Evolutionary conservation across 2,113 vertebrate genomes (phyloP).

Genomic region (Cyrtonyx montezumae): DNA sequence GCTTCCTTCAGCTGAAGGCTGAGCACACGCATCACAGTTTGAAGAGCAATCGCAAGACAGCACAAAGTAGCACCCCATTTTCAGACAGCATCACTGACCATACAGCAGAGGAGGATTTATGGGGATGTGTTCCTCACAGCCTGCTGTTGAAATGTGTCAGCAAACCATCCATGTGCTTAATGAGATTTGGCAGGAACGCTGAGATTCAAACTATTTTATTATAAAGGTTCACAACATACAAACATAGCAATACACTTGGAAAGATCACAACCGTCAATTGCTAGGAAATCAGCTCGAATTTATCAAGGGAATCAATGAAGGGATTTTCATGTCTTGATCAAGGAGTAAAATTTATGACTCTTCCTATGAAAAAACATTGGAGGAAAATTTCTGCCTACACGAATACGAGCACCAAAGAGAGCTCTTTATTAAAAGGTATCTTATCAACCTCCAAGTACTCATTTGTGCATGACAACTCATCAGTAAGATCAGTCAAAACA

Average conservation of each 20-base stretch:
- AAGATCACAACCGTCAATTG: background rate
- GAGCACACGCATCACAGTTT: background rate
- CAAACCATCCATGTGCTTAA: background rate
- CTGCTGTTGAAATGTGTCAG: background rate
- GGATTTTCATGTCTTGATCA: background rate
- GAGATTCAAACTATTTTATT: conserved; percentile 17
- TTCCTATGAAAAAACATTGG: background rate
- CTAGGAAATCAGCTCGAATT: background rate
- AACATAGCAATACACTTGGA: background rate
- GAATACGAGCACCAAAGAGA: background rate
- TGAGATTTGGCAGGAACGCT: background rate
- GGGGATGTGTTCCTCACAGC: background rate
- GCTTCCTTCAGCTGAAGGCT: background rate
- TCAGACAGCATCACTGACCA: background rate
- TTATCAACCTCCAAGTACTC: background rate
- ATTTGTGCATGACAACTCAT: background rate
- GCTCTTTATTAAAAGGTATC: background rate
- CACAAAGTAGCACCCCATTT: background rate
- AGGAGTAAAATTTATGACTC: background rate
- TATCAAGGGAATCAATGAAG: background rate
- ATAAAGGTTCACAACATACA: background rate
- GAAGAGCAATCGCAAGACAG: conserved; percentile 4
- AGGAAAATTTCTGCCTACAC: background rate
- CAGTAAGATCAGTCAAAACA: accelerated
- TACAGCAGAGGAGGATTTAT: background rate